Conservation (phyloP, 2,797 vertebrate genomes). For the Sebastes alutus region DNA sequence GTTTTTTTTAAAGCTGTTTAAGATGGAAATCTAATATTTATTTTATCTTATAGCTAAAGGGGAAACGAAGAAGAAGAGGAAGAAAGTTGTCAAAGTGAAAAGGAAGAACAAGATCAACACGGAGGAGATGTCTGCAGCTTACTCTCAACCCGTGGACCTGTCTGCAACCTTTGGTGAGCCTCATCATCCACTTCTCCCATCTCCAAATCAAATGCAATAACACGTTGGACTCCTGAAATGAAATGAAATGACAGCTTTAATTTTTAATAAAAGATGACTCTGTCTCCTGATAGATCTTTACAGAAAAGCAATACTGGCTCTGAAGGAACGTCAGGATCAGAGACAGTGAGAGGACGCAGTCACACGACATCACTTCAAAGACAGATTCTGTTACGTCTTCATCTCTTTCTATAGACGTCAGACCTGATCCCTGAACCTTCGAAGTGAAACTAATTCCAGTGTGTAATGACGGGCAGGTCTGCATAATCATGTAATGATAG, state of each 20-base stretch:
- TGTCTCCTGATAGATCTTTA: conserved; percentile 85
- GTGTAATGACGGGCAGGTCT: conserved; percentile 58
- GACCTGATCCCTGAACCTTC: conserved; percentile 48
- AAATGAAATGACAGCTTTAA: conserved; percentile 14
- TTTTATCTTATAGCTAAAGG: conserved; percentile 50
- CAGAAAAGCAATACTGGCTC: conserved; percentile 86
- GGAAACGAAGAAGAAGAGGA: conserved; percentile 77
- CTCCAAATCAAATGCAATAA: conserved; percentile 17
- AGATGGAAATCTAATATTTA: background rate
- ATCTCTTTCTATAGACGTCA: background rate
- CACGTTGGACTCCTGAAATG: conserved; percentile 36
- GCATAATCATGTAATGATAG: background rate
- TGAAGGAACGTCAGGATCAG: conserved; percentile 85
- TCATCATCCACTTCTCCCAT: conserved; percentile 9
- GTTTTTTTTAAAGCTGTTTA: background rate
- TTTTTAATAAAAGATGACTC: conserved; percentile 35
- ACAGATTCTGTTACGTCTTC: background rate
- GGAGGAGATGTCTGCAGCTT: conserved; percentile 67
- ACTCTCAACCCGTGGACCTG: conserved; percentile 74
- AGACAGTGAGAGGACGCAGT: conserved; percentile 48
- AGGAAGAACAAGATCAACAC: conserved; percentile 86
- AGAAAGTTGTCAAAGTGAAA: conserved; percentile 73
- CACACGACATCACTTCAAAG: conserved; percentile 5
- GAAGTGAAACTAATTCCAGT: conserved; percentile 18
- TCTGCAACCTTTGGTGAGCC: conserved; percentile 84